Conservation (phyloP, 35 echinoderm and acorn worm genomes). For the Eucidaris tribuloides region DNA sequence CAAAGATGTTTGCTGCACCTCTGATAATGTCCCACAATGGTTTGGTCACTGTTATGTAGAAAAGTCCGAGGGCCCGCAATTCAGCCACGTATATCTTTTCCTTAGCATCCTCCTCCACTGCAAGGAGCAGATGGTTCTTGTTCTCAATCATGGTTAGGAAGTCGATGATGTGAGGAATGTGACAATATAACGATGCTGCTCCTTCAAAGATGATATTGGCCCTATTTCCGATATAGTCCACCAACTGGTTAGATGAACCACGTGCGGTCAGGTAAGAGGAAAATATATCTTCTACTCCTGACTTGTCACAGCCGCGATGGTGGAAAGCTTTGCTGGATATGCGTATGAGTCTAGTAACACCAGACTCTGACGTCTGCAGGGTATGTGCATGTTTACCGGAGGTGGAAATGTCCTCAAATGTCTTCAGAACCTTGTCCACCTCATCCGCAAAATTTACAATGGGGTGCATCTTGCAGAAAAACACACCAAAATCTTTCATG, state of each 20-base stretch:
- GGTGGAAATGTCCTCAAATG: constrained; percentile 37
- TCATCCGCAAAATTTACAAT: constrained; percentile 50
- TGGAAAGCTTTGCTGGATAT: constrained; percentile 53
- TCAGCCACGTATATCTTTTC: constrained; percentile 30
- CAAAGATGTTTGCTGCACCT: not conserved
- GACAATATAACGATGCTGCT: constrained; percentile 27
- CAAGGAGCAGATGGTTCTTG: constrained; percentile 37
- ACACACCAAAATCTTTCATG: constrained; percentile 1
- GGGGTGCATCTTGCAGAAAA: constrained; percentile 59
- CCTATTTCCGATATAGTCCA: constrained; percentile 42
- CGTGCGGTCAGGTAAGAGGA: not conserved
- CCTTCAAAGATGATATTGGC: constrained; percentile 62
- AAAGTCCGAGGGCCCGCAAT: constrained; percentile 35
- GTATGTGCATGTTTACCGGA: constrained; percentile 17
- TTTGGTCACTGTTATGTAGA: not conserved
- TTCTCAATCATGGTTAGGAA: constrained; percentile 14
- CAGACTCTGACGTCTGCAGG: constrained; percentile 16
- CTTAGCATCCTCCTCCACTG: constrained; percentile 44
- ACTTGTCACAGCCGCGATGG: constrained; percentile 39
- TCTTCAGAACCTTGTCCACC: constrained; percentile 36
- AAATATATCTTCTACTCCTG: constrained; percentile 47
- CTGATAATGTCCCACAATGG: constrained; percentile 21
- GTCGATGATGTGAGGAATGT: constrained; percentile 16
- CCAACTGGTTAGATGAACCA: not conserved
- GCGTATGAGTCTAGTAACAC: constrained; percentile 32